A percentile compares a stretch with the other conserved stretches of the same genome.
Evolutionary conservation across 2,888 invertebrate species (phyloP).

Genomic region (Papilio demoleus): DNA sequence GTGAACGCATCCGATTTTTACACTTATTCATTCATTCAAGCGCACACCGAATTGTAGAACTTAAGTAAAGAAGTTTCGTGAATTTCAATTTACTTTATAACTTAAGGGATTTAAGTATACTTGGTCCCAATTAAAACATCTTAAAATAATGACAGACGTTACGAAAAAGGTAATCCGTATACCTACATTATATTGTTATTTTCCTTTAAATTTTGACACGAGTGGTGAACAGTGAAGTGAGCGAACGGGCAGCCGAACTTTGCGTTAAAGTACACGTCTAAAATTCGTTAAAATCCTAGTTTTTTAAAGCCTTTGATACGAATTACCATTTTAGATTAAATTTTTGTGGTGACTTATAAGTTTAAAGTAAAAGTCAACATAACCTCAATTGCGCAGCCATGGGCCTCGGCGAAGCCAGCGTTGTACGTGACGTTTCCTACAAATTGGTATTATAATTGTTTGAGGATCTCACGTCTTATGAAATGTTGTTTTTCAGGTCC

Average conservation of each 20-base stretch:
- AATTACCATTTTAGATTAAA: slow-evolving; percentile 23
- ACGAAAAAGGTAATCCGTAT: slow-evolving; percentile 72
- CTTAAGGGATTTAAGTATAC: slow-evolving; percentile 48
- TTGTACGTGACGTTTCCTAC: slow-evolving; percentile 42
- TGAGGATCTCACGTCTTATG: slow-evolving; percentile 20
- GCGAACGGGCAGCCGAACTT: slow-evolving; percentile 64
- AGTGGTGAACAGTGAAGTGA: slow-evolving; percentile 61
- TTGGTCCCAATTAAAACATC: slow-evolving; percentile 47
- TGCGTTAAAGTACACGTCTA: slow-evolving; percentile 42
- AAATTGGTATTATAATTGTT: slow-evolving; percentile 24
- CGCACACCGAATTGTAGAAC: slow-evolving; percentile 44
- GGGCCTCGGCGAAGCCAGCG: slow-evolving; percentile 46
- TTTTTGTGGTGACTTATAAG: slow-evolving; percentile 28
- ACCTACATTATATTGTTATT: slow-evolving; percentile 43
- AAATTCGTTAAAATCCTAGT: slow-evolving; percentile 34
- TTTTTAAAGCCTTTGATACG: slow-evolving; percentile 26
- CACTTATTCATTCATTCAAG: slow-evolving; percentile 57
- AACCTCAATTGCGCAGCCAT: slow-evolving; percentile 52
- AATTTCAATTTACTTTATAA: slow-evolving; percentile 49
- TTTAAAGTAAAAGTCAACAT: slow-evolving; percentile 48
- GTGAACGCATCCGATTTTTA: slow-evolving; percentile 51
- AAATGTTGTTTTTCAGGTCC: slow-evolving; percentile 84
- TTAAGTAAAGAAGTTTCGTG: slow-evolving; percentile 40
- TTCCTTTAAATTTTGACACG: slow-evolving; percentile 62
- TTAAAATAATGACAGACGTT: slow-evolving; percentile 74